A percentile compares a stretch with the other conserved stretches of the same genome.
phyloP scores from a whole-genome alignment of 2,888 invertebrate genomes.

The Pyrgus malvae region DNA sequence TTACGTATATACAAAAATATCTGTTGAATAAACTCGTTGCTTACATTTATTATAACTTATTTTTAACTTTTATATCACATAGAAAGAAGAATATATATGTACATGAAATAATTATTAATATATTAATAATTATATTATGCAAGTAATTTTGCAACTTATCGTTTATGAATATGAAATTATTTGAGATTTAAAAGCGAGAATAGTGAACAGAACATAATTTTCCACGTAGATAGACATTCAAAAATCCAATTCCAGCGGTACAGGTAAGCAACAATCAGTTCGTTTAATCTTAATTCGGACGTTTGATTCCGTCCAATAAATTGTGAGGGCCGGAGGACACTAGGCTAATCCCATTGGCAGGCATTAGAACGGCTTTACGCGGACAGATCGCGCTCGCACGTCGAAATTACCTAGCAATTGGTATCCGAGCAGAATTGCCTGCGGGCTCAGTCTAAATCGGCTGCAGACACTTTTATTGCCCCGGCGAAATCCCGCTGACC shows the following conservation, averaged over 20 bases:
- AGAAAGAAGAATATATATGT: no score
- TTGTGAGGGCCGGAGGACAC: conserved; percentile 70
- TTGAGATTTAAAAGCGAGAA: no score
- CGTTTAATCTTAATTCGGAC: conserved; percentile 48
- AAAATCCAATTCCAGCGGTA: conserved; percentile 2
- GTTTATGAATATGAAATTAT: no score
- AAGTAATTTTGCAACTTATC: no score
- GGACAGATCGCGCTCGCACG: conserved; percentile 78
- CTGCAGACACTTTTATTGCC: conserved; percentile 83
- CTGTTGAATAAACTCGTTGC: no score
- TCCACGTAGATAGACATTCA: no score
- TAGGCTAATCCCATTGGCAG: conserved; percentile 78
- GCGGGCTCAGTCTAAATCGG: conserved; percentile 79
- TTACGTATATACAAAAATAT: no score
- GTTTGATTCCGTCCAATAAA: conserved; percentile 72
- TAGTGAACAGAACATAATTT: no score
- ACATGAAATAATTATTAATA: no score
- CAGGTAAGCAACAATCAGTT: conserved; percentile 9
- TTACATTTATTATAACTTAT: no score
- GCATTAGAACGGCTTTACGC: conserved; percentile 78
- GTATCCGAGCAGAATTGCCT: conserved; percentile 75
- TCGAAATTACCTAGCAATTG: conserved; percentile 81
- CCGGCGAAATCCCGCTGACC: conserved; percentile 78
- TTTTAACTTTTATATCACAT: no score
- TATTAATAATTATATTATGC: no score